Conservation (phyloP, 2,113 vertebrate species). For the Daphoenositta chrysoptera region DNA sequence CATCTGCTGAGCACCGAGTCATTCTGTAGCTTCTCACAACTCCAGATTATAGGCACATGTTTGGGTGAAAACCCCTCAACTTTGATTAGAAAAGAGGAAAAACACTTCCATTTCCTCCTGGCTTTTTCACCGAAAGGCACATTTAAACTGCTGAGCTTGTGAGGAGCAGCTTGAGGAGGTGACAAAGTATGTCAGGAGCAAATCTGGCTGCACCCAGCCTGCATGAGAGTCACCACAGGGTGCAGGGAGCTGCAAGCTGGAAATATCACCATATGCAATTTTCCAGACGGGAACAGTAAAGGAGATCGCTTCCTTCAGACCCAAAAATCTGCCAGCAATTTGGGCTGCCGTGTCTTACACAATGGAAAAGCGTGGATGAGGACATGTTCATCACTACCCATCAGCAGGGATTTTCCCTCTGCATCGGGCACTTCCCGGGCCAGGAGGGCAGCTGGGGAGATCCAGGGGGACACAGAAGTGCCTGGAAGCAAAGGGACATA, state of each 20-base stretch:
- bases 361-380: neutral
- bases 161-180: neutral
- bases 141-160: neutral
- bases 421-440: rapidly evolving
- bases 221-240: neutral
- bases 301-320: neutral
- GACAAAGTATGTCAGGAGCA: neutral
- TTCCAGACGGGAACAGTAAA: neutral
- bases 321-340: neutral
- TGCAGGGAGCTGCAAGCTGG: neutral
- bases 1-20: neutral
- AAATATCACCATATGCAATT: neutral
- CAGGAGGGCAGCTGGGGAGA: neutral
- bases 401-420: neutral
- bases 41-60: neutral
- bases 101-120: neutral
- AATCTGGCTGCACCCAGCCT: neutral
- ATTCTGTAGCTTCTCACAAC: neutral
- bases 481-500: neutral
- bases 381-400: rapidly evolving
- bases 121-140: neutral
- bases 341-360: rapidly evolving
- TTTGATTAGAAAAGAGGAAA: neutral
- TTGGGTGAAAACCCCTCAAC: neutral
- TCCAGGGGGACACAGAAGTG: neutral